Conservation (phyloP, 2,113 vertebrate genomes). For the Naja naja region DNA sequence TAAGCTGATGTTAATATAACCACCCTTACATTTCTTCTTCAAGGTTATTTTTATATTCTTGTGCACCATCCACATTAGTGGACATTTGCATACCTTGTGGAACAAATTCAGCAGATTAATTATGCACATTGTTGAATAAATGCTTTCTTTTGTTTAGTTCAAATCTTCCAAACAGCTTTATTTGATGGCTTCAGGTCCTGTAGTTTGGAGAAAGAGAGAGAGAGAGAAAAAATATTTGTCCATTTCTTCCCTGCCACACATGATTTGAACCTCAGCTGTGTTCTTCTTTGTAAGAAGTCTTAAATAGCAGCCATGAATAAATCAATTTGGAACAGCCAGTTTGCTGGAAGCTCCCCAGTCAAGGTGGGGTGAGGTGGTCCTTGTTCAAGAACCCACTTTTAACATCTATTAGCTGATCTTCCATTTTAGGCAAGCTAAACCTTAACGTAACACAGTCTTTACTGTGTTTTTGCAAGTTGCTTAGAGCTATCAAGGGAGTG, state of each 20-base stretch:
- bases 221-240: not conserved
- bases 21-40: not conserved
- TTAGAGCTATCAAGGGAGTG: not conserved
- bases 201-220: not conserved
- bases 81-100: not conserved
- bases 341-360: not conserved
- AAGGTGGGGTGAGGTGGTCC: not conserved
- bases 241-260: not conserved
- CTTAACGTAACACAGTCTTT: not conserved
- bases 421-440: not conserved
- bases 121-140: not conserved
- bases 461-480: not conserved
- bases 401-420: not conserved
- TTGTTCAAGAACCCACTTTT: not conserved
- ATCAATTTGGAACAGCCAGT: not conserved
- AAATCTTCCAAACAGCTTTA: not conserved
- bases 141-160: not conserved
- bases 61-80: not conserved
- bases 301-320: not conserved
- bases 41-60: not conserved
- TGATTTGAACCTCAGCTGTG: not conserved
- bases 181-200: not conserved
- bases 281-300: not conserved
- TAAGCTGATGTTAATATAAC: not conserved
- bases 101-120: not conserved